These are phyloP conservation scores for Cheilosia pagana DNA, from an alignment of 2,888 invertebrate species.

Conservation along the genomic window DNA sequence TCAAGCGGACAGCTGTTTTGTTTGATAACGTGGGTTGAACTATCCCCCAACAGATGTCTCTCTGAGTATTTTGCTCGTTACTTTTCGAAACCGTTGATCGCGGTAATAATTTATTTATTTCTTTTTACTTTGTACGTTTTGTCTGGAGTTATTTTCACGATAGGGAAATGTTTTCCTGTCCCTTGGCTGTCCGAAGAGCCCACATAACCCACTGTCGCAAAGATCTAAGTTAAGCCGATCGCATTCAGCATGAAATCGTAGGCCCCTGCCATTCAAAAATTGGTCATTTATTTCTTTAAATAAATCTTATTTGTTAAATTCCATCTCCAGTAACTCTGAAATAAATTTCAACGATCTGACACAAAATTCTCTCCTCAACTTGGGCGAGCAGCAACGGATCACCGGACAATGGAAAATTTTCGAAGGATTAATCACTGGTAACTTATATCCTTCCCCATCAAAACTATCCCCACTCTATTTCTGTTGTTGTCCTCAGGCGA, in stretches of 20 bases:
- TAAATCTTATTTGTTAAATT: too few relatives aligned
- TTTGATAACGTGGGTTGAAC: neutral
- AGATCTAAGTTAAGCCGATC: too few relatives aligned
- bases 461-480: neutral
- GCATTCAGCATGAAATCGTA: too few relatives aligned
- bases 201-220: too few relatives aligned
- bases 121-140: too few relatives aligned
- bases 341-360: conserved; percentile 83
- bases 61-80: conserved; percentile 13
- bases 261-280: too few relatives aligned
- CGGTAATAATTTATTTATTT: too few relatives aligned
- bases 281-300: too few relatives aligned
- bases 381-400: conserved; percentile 82
- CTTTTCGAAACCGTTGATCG: too few relatives aligned
- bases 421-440: conserved; percentile 76
- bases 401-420: conserved; percentile 80
- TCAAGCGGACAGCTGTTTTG: conserved; percentile 28
- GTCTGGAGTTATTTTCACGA: too few relatives aligned
- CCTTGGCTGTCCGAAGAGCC: too few relatives aligned
- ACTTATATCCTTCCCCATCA: neutral
- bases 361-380: conserved; percentile 82
- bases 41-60: conserved; percentile 25
- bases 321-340: conserved; percentile 77
- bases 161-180: too few relatives aligned
- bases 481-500: conserved; percentile 78